Base-by-base conservation (phyloP, 1,140 invertebrate species). In the Eumaeus atala region DNA sequence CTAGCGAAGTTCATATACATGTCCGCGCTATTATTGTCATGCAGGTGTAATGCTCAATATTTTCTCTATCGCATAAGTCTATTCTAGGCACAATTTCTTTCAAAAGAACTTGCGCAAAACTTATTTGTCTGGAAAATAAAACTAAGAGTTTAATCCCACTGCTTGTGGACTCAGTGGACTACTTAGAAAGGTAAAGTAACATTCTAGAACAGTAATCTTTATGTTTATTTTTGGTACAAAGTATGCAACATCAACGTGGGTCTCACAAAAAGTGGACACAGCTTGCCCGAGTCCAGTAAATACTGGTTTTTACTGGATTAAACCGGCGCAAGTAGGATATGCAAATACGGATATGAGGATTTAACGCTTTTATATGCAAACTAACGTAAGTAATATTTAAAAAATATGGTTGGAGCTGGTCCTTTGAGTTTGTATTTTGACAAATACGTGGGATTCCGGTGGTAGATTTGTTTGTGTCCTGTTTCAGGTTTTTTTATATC, bases 301-400 rank as follows among this genome's bases (percentile, higher is more conserved):
- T 72, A 75, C 74, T 61, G 66, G 74, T 75, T 77, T 79, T 77
- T 77, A 73, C 74, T 63, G 66, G 74, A 75, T 77, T 77, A 77
- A 72, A 60, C 64, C 59, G 64, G 66, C 55, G 62, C 64, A 55
- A 73, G 59, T 56, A 66, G 70, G 66, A 72, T 74, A 77, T 77
- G 68, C 72, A 77, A 74, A 77, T 68, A 63, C 68, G 67, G 65
- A 62, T 71, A 77, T 71, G 70, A 66, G 66, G 74, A 72, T 74
- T 70, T 74, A 74, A 67, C 59, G 66, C 51, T 53, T 53, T 64
- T 71, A 65, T 66, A 67, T 69, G 71, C 67, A 73, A 66, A 64
- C 51, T 62, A 55, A 51, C 56, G 54, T 61, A 59, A 36, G 44
- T 51, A 48, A 55, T 59, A 54, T 49, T 58, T 52, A 37, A 52